These are phyloP conservation scores for Leptinotarsa rubiginosa DNA, from an alignment of 2,888 invertebrate genomes.

Conservation along the genomic window DNA sequence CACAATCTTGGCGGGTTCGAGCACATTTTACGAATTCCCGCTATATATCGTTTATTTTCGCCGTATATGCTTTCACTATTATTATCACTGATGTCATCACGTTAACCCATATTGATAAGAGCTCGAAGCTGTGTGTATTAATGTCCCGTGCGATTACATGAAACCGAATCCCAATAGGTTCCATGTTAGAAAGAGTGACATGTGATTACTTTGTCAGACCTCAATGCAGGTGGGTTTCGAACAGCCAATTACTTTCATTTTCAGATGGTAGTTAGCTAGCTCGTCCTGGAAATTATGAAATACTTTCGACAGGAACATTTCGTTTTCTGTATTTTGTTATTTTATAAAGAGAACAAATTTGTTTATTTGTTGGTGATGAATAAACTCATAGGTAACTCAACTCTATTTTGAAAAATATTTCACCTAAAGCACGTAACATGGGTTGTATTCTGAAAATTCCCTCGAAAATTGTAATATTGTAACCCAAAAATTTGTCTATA, in stretches of 20 bases:
- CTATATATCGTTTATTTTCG: constrained; percentile 56
- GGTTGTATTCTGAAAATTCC: too few species aligned
- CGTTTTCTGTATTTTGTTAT: neutral
- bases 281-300: neutral
- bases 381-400: too few species aligned
- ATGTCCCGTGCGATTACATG: constrained; percentile 52
- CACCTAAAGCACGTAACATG: too few species aligned
- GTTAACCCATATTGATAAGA: constrained; percentile 45
- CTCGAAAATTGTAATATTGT: too few species aligned
- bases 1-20: constrained; percentile 55
- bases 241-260: constrained; percentile 49
- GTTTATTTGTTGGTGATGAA: neutral
- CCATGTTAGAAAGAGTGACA: constrained; percentile 61
- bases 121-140: constrained; percentile 46
- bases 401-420: too few species aligned
- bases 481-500: too few species aligned
- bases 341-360: neutral
- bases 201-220: constrained; percentile 60
- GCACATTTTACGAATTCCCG: constrained; percentile 56
- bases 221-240: constrained; percentile 61
- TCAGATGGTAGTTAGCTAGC: constrained; percentile 38
- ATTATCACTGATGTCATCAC: constrained; percentile 48
- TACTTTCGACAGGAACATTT: neutral
- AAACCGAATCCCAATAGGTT: constrained; percentile 51
- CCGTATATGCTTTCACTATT: constrained; percentile 57